Base-by-base conservation (phyloP, 2,797 vertebrate species). In the Carapus acus region DNA sequence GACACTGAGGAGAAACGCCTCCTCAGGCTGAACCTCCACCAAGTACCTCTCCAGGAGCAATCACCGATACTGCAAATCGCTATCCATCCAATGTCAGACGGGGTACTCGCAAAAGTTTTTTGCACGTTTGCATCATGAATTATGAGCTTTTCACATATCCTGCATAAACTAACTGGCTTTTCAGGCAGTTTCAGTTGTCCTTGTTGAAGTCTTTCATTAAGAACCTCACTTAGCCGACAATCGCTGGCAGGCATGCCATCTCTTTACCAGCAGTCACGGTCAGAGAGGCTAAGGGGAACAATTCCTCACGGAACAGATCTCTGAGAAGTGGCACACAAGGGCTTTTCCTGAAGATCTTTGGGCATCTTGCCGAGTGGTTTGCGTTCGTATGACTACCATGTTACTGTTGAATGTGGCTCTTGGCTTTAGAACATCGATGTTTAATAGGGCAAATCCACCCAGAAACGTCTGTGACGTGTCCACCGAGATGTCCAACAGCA, bases 381-480 rank as follows among this genome's bases (percentile, higher is more conserved):
- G 73, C 49, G 56, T 69, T 79, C 56, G 59, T 59, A 66, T 43
- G 62, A 43, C 49, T 59, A 36, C 13, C 56, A 60, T 46, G 62
- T 74, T 86, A 65, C 84, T 83, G 78, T 57, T 86, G 78, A 73
- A 81, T 79, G 78, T 83, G 67, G 66, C 60, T 79, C 48, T 83
- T 87, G 85, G 83, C 82, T 60, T 53, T 42, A 20, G 27, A 29
- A 23, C 36, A 57, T 60, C 49, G 62, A 72, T 67, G 72, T 73
- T 83, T 78, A 85, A 86, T 83, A 73, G 68, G 65, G 78, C 69
- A 75, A 70, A 83, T 78, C 77, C 51, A 69, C 55, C 78, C 58
- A 63, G 77, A 84, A 80, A 85, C 76, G 82, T 83, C 79, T 86
- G 65, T 67, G 77, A 83, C 82, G 73, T 83, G 71, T 85, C 63